Evolutionary conservation across 1,140 invertebrate species (phyloP).

Genomic region (Drosophila azteca): DNA sequence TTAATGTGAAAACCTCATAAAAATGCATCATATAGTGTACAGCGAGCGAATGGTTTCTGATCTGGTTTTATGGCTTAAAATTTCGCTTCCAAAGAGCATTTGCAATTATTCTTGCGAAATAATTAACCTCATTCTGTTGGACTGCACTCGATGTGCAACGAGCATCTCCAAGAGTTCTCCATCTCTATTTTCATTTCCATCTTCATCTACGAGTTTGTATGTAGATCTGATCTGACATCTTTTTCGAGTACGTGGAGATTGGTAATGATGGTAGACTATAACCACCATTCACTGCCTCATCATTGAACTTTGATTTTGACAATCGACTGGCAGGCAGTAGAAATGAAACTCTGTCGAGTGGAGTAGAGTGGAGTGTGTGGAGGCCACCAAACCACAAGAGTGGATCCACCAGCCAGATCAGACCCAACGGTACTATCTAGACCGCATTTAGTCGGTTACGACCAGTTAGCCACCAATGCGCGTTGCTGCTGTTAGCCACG

Average conservation of each 20-base stretch:
- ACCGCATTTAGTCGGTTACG: conserved; percentile 68
- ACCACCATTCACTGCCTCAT: conserved; percentile 30
- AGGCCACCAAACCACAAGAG: conserved; percentile 32
- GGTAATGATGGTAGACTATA: background rate
- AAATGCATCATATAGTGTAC: conserved; percentile 1
- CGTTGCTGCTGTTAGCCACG: conserved; percentile 36
- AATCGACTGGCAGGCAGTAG: conserved; percentile 3
- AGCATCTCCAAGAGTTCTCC: conserved; percentile 14
- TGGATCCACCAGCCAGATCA: conserved; percentile 8
- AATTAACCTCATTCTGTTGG: conserved; percentile 51
- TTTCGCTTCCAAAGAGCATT: conserved; percentile 17
- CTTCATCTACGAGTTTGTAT: conserved; percentile 7
- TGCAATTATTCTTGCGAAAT: conserved; percentile 63
- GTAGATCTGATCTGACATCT: conserved; percentile 32
- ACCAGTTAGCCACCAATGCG: conserved; percentile 51
- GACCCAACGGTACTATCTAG: conserved; percentile 40
- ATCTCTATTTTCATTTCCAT: background rate
- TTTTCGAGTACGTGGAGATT: too few relatives aligned
- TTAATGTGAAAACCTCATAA: conserved; percentile 16
- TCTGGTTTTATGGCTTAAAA: conserved; percentile 30
- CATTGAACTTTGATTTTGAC: conserved; percentile 68
- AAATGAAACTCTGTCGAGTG: conserved; percentile 19
- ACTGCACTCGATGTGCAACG: conserved; percentile 51
- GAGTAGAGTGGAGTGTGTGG: conserved; percentile 9
- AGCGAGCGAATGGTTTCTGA: conserved; percentile 13